phyloP scores from a whole-genome alignment of 2,113 vertebrate species.

The Tychaedon coryphoeus region DNA sequence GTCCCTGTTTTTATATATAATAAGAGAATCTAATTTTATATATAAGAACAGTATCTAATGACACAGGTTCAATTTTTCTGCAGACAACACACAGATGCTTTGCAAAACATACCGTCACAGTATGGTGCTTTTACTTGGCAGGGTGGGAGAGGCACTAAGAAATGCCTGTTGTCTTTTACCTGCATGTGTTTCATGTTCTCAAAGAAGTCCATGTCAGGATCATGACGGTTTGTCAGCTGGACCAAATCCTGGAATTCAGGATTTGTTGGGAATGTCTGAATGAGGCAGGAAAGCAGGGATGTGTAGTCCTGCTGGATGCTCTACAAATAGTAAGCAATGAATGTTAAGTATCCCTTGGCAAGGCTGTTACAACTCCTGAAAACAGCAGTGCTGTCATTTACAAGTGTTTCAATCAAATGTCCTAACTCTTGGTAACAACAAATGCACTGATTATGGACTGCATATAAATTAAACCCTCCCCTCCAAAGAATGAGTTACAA shows the following conservation, averaged over 20 bases:
- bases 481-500: background rate
- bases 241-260: conserved; percentile 90
- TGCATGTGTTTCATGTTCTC: conserved; percentile 99
- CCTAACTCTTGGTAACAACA: background rate
- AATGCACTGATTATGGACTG: background rate
- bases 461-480: background rate
- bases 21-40: too few relatives aligned
- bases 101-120: background rate
- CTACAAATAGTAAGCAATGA: conserved; percentile 66
- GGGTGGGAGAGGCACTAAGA: background rate
- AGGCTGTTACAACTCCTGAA: background rate
- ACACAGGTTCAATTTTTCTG: background rate
- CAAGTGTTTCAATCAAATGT: background rate
- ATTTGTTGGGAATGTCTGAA: conserved; percentile 84
- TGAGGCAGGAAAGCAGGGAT: conserved; percentile 87
- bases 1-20: background rate
- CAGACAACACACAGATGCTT: background rate
- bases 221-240: conserved; percentile 87
- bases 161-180: conserved; percentile 69
- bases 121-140: background rate
- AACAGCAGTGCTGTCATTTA: background rate
- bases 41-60: background rate
- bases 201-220: conserved; percentile 95
- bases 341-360: background rate
- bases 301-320: conserved; percentile 92